Conservation (phyloP, 2,888 invertebrate genomes). For the Hydraecia micacea region DNA sequence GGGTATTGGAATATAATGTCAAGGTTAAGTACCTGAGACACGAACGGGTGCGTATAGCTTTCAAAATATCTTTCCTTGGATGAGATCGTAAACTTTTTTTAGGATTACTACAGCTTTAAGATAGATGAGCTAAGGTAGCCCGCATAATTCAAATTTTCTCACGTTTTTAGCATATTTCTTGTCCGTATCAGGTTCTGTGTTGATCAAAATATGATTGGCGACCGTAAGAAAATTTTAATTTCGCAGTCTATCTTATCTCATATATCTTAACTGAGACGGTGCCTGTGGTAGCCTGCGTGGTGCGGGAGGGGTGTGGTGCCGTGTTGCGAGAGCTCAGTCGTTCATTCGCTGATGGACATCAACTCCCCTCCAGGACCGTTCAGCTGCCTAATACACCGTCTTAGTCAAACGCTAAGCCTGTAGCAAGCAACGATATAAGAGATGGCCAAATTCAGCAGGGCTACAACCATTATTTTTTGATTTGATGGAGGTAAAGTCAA, state of each 20-base stretch:
- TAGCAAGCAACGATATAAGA: neutral
- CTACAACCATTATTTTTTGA: neutral
- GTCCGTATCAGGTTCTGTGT: neutral
- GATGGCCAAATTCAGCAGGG: neutral
- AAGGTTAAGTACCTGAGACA: constrained; percentile 25
- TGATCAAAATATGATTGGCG: neutral
- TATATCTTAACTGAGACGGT: neutral
- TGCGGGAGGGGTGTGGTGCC: too few species aligned
- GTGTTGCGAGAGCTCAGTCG: neutral
- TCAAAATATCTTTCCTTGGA: constrained; percentile 38
- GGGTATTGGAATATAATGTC: constrained; percentile 12
- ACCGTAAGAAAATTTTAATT: neutral
- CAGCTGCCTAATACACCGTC: neutral
- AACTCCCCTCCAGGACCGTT: neutral
- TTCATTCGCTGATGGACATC: neutral
- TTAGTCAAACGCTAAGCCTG: neutral
- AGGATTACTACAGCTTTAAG: neutral
- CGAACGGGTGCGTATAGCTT: constrained; percentile 13
- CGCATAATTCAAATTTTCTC: neutral
- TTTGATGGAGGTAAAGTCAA: neutral
- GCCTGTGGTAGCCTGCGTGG: too few species aligned
- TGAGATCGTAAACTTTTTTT: constrained; percentile 40
- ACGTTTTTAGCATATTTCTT: neutral
- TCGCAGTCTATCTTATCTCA: neutral
- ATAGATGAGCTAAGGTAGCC: neutral